phyloP scores from a whole-genome alignment of 2,888 invertebrate genomes.

The Pollenia griseotomentosa region DNA sequence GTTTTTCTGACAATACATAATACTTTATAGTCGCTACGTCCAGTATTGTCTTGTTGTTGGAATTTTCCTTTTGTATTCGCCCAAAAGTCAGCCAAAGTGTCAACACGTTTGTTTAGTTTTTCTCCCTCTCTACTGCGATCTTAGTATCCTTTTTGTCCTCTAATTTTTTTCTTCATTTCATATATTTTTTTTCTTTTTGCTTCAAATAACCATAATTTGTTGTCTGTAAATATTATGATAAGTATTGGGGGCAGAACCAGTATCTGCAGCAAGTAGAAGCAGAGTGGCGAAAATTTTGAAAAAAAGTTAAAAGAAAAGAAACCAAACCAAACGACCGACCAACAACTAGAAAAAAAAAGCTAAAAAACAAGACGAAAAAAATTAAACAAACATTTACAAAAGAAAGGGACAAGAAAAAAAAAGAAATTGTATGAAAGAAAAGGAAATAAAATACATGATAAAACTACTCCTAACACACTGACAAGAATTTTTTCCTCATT shows the following conservation, averaged over 20 bases:
- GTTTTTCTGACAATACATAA: not conserved
- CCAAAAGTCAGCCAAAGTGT: conserved; percentile 66
- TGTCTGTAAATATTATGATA: conserved; percentile 65
- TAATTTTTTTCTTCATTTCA: conserved; percentile 13
- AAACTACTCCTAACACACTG: conserved; percentile 63
- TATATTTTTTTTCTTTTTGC: conserved; percentile 16
- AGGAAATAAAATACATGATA: conserved; percentile 48
- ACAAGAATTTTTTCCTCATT: conserved; percentile 8
- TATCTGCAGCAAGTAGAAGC: not conserved
- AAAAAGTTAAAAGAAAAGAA: not conserved
- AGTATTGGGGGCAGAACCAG: conserved; percentile 45
- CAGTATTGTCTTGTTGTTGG: conserved; percentile 9
- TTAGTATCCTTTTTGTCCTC: conserved; percentile 23
- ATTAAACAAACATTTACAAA: conserved; percentile 17
- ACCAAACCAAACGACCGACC: not conserved
- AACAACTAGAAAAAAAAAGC: not conserved
- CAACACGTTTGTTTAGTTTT: conserved; percentile 59
- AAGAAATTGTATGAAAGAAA: conserved; percentile 20
- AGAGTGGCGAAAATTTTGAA: not conserved
- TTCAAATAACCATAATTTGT: conserved; percentile 63
- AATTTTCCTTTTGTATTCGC: not conserved
- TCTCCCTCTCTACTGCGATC: not conserved
- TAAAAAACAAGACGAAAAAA: not conserved
- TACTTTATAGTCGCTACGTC: not conserved
- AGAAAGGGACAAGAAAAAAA: conserved; percentile 10